These are phyloP conservation scores for Hirtodrosophila confusa DNA, from an alignment of 2,888 invertebrate species.

Conservation along the genomic window DNA sequence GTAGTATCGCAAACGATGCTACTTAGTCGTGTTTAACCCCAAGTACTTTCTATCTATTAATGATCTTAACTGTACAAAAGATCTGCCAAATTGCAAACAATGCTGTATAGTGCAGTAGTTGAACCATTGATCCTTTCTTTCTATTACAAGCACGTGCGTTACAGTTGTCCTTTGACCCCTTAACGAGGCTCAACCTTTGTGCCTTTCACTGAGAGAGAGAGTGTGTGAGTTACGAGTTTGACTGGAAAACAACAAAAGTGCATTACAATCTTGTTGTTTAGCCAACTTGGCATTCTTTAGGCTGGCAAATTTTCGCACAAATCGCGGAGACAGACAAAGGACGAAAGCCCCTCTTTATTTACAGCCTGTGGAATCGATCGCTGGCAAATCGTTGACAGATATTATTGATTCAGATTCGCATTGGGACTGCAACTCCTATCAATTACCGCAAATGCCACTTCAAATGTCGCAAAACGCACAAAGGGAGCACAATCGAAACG, in stretches of 20 bases:
- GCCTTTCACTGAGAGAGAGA: constrained; percentile 18
- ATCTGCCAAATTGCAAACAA: too few species aligned
- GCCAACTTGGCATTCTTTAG: constrained; percentile 62
- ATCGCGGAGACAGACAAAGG: constrained; percentile 34
- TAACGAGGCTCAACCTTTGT: constrained; percentile 38
- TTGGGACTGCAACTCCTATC: constrained; percentile 54
- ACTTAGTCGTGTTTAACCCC: too few species aligned
- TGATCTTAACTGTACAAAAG: too few species aligned
- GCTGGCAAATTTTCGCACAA: constrained; percentile 60
- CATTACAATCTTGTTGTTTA: constrained; percentile 50
- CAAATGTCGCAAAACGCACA: constrained; percentile 68
- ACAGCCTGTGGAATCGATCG: not conserved
- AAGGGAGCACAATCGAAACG: constrained; percentile 63
- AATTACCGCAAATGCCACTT: constrained; percentile 76
- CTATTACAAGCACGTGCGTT: constrained; percentile 23
- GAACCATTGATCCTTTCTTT: not conserved
- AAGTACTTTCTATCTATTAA: too few species aligned
- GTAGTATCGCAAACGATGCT: too few species aligned
- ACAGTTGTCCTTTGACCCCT: constrained; percentile 26
- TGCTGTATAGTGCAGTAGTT: too few species aligned
- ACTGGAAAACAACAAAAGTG: not conserved
- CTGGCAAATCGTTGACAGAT: constrained; percentile 16
- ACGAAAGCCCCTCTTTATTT: constrained; percentile 9
- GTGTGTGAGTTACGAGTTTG: not conserved
- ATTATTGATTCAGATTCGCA: constrained; percentile 1